Evolutionary conservation across 2,888 invertebrate genomes (phyloP).

Genomic region (Aporophyla nigra): DNA sequence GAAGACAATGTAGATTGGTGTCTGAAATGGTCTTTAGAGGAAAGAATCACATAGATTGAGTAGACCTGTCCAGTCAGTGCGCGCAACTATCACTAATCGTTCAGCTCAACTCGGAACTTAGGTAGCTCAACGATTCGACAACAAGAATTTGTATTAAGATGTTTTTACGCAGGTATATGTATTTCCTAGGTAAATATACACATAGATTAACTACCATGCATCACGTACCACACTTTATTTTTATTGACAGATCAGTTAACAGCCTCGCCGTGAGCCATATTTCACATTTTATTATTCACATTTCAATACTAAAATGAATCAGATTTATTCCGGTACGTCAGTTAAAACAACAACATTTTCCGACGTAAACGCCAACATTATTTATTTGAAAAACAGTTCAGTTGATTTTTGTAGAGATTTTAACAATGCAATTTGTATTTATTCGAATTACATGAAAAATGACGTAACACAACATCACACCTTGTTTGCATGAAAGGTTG

Average conservation of each 20-base stretch:
- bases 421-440: slow-evolving; percentile 12
- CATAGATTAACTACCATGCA: slow-evolving; percentile 3
- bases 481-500: no score
- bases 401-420: slow-evolving; percentile 20
- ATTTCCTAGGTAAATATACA: background rate
- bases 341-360: slow-evolving; percentile 19
- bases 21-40: no score
- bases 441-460: background rate
- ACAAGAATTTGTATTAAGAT: no score
- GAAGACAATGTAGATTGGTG: no score
- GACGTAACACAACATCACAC: background rate
- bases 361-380: slow-evolving; percentile 5
- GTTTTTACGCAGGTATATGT: no score
- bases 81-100: no score
- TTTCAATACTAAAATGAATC: slow-evolving; percentile 35
- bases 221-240: slow-evolving; percentile 14
- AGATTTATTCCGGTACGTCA: slow-evolving; percentile 22
- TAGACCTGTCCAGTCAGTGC: no score
- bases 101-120: no score
- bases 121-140: no score
- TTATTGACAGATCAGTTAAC: slow-evolving; percentile 20
- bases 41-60: no score
- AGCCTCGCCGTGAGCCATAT: slow-evolving; percentile 17
- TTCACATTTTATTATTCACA: slow-evolving; percentile 28
- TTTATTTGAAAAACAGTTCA: slow-evolving; percentile 3